phyloP scores from a whole-genome alignment of 2,888 invertebrate genomes.

The Cephus runcator region DNA sequence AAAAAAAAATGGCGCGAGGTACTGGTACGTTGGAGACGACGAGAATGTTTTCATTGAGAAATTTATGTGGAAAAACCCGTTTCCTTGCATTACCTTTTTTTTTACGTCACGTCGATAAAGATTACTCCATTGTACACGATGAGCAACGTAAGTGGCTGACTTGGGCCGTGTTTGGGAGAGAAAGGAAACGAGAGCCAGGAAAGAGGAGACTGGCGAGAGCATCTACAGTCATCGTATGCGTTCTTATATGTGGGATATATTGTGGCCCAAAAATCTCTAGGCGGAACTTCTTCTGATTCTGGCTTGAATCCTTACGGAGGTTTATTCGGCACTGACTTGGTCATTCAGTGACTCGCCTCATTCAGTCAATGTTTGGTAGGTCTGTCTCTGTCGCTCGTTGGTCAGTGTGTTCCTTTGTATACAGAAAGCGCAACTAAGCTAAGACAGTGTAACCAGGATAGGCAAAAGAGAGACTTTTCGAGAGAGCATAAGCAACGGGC shows the following conservation, averaged over 20 bases:
- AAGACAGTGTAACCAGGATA: not conserved
- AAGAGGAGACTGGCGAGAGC: not conserved
- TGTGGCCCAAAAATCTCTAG: not conserved
- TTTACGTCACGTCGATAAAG: not conserved
- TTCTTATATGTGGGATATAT: not conserved
- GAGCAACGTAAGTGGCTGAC: not conserved
- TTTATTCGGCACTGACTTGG: not conserved
- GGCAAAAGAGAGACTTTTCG: conserved; percentile 11
- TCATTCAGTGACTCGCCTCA: not conserved
- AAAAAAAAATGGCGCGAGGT: not conserved
- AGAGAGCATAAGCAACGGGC: conserved; percentile 10
- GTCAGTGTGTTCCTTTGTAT: not conserved
- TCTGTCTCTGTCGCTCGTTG: not conserved
- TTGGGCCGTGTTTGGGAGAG: not conserved
- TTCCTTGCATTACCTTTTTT: not conserved
- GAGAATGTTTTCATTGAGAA: not conserved
- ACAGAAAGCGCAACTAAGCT: not conserved
- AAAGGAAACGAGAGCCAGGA: not conserved
- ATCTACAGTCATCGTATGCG: not conserved
- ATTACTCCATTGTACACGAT: not conserved
- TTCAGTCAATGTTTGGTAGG: not conserved
- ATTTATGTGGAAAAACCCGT: not conserved
- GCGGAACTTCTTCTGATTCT: not conserved
- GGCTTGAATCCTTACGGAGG: not conserved
- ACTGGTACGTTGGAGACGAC: not conserved